Conservation (phyloP, 2,113 vertebrate genomes). For the Probosciger aterrimus region DNA sequence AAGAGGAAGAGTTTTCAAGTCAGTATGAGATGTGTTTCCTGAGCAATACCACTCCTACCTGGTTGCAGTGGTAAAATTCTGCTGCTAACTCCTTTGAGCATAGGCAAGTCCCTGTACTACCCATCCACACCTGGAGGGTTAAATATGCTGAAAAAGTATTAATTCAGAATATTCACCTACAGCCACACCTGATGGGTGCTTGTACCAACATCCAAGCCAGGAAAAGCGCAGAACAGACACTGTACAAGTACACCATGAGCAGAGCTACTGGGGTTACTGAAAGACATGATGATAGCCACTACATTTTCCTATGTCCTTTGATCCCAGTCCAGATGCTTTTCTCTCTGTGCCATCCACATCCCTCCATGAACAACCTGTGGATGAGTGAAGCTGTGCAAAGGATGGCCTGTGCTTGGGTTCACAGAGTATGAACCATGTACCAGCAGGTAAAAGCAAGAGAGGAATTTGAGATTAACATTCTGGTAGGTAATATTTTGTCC, state of each 20-base stretch:
- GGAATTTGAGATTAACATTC: neutral
- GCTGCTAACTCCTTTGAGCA: neutral
- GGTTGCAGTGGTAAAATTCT: neutral
- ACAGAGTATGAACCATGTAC: neutral
- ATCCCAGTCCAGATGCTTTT: neutral
- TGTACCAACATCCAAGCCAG: neutral
- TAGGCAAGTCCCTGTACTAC: neutral
- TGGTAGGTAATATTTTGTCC: neutral
- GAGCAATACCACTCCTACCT: neutral
- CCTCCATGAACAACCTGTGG: neutral
- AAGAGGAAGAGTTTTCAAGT: neutral
- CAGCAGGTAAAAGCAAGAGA: neutral
- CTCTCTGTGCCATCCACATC: neutral
- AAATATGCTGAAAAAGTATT: neutral
- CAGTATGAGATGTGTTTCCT: neutral
- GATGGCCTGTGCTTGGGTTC: neutral
- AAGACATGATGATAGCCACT: neutral
- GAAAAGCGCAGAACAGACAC: neutral
- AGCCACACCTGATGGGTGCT: neutral
- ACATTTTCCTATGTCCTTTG: neutral
- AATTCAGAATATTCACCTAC: neutral
- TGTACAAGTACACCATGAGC: accelerated
- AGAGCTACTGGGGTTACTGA: too few species aligned
- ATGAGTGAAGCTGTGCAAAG: neutral
- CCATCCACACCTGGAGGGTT: neutral